Evolutionary conservation across 2,113 vertebrate genomes (phyloP).

Genomic region (Scytalopus superciliaris): DNA sequence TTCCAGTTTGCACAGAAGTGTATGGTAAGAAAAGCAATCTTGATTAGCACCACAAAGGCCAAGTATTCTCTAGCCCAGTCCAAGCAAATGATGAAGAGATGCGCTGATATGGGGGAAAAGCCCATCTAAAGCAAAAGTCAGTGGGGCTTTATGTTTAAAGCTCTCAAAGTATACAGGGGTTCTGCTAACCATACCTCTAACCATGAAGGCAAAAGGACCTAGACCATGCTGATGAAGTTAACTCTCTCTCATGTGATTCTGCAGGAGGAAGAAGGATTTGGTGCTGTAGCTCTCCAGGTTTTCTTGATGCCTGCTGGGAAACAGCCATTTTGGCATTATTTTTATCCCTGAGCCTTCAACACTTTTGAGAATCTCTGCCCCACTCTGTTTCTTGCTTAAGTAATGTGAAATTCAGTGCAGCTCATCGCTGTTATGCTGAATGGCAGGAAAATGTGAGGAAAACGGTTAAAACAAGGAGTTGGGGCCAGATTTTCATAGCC

Average conservation of each 20-base stretch:
- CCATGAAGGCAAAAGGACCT: neutral
- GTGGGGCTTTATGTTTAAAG: neutral
- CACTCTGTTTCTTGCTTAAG: neutral
- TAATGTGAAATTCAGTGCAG: neutral
- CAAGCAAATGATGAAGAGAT: neutral
- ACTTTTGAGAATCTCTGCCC: neutral
- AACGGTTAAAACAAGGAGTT: neutral
- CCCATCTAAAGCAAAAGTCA: neutral
- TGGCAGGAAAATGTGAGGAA: neutral
- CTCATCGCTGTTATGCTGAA: neutral
- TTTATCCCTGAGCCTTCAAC: neutral
- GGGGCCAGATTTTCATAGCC: neutral
- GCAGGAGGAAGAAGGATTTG: neutral
- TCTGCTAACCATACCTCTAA: neutral
- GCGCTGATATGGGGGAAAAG: neutral
- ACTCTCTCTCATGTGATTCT: neutral
- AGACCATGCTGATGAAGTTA: neutral
- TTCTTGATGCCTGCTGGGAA: neutral
- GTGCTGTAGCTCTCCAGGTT: neutral
- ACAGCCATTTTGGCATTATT: neutral
- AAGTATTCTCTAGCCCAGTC: neutral
- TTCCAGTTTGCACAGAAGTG: neutral
- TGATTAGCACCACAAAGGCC: neutral
- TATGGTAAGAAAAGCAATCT: neutral
- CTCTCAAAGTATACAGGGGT: neutral